Percentiles rank a stretch among this genome's conserved stretches.
These are phyloP conservation scores for Orientallactaga bullata DNA, from an alignment of 2,113 vertebrate genomes.

Conservation along the genomic window DNA sequence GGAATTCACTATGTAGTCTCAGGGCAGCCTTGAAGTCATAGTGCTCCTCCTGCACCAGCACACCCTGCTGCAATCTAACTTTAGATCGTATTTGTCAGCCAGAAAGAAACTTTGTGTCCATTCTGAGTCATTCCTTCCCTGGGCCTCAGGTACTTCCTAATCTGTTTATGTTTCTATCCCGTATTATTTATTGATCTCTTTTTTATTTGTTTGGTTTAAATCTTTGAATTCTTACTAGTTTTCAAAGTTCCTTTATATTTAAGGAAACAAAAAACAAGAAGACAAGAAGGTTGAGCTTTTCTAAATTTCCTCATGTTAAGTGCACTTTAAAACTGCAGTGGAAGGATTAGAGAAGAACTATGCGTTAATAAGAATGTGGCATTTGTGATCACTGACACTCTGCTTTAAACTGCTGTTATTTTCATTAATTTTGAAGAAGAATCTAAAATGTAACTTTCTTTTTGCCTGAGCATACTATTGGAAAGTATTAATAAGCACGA, in stretches of 20 bases:
- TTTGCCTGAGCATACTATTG: background rate
- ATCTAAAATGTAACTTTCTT: background rate
- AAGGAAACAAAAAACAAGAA: background rate
- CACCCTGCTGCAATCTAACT: no score
- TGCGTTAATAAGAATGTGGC: background rate
- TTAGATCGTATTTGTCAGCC: background rate
- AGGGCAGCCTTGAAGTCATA: no score
- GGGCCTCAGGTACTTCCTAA: conserved; percentile 10
- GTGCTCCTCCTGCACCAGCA: no score
- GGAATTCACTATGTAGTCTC: no score
- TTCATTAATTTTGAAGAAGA: background rate
- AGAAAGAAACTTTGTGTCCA: background rate
- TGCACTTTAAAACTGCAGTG: background rate
- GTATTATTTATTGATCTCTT: conserved; percentile 56
- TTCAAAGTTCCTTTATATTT: background rate
- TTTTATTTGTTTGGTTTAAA: conserved; percentile 55
- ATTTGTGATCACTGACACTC: background rate
- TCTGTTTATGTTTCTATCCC: background rate
- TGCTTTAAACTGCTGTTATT: background rate
- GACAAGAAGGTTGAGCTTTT: background rate
- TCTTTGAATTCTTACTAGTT: background rate
- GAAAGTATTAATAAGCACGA: background rate
- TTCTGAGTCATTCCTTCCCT: background rate
- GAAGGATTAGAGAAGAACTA: background rate
- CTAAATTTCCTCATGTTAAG: background rate